Evolutionary conservation across 2,797 vertebrate genomes (phyloP).

Genomic region (Xiphophorus birchmanni): DNA sequence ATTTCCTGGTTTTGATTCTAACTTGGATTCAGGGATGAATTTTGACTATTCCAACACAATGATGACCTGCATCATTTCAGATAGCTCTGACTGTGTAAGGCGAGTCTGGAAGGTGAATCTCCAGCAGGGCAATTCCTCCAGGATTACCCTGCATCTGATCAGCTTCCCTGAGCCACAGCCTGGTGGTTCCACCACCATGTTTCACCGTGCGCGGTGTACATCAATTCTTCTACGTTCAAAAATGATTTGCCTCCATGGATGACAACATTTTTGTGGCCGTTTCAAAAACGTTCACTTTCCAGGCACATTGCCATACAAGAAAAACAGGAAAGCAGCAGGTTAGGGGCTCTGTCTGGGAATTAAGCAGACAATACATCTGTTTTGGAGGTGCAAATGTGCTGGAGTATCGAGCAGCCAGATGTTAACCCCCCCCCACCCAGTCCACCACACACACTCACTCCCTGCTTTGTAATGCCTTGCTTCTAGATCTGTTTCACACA

Average conservation of each 20-base stretch:
- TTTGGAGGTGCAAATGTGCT: slow-evolving; percentile 67
- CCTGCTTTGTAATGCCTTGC: neutral
- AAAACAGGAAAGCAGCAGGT: slow-evolving; percentile 62
- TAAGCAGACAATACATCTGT: slow-evolving; percentile 76
- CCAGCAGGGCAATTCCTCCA: neutral
- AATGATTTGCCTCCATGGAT: neutral
- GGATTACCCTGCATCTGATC: neutral
- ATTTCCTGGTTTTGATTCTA: neutral
- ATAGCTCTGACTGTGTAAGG: neutral
- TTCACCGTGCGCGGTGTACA: neutral
- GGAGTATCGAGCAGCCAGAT: slow-evolving; percentile 72
- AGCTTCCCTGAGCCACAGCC: neutral
- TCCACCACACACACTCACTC: neutral
- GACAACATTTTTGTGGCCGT: slow-evolving; percentile 8
- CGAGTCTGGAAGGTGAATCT: neutral
- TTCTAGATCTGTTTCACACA: slow-evolving; percentile 13
- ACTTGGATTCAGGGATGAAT: neutral
- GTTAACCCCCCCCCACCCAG: slow-evolving; percentile 43
- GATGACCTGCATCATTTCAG: neutral
- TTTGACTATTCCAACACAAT: neutral
- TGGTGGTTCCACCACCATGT: neutral
- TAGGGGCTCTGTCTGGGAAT: slow-evolving; percentile 68
- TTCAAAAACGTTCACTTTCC: neutral
- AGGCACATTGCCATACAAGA: neutral
- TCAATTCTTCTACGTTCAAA: neutral